Percentiles rank a stretch among this genome's conserved stretches.
These are phyloP conservation scores for Lagopus leucura DNA, from an alignment of 2,113 vertebrate species.

Conservation along the genomic window DNA sequence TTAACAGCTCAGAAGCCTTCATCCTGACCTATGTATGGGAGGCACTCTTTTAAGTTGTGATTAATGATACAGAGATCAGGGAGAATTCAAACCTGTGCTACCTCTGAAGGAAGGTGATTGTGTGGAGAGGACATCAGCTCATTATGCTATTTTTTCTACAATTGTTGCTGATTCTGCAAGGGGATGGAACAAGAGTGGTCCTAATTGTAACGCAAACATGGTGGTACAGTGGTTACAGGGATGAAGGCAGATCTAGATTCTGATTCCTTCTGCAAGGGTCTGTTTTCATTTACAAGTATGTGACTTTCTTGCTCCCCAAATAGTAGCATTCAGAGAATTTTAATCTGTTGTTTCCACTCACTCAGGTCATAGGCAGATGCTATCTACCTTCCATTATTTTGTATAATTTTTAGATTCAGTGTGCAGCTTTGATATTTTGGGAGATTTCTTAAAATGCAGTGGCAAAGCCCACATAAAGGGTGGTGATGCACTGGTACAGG, in stretches of 20 bases:
- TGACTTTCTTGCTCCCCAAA: neutral
- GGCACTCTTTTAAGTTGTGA: neutral
- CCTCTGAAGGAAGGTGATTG: neutral
- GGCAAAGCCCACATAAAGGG: neutral
- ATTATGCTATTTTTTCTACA: neutral
- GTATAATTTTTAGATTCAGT: neutral
- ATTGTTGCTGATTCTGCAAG: neutral
- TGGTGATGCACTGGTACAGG: too few species aligned
- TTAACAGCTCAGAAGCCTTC: constrained; percentile 18
- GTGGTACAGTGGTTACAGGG: accelerated
- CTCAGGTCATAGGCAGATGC: neutral
- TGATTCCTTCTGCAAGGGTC: neutral
- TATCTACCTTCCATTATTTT: neutral
- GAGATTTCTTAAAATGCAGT: neutral
- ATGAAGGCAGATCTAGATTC: neutral
- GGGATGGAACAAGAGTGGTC: neutral
- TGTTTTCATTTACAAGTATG: neutral
- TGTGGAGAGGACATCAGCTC: neutral
- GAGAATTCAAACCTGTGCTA: neutral
- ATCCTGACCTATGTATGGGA: neutral
- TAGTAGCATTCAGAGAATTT: neutral
- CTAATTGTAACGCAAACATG: neutral
- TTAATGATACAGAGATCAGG: neutral
- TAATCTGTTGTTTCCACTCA: neutral
- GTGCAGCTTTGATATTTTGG: neutral